Evolutionary conservation across 1,140 invertebrate species (phyloP), one percentile per base, ranked within the genome.

Genomic region (Drosophila insularis): DNA sequence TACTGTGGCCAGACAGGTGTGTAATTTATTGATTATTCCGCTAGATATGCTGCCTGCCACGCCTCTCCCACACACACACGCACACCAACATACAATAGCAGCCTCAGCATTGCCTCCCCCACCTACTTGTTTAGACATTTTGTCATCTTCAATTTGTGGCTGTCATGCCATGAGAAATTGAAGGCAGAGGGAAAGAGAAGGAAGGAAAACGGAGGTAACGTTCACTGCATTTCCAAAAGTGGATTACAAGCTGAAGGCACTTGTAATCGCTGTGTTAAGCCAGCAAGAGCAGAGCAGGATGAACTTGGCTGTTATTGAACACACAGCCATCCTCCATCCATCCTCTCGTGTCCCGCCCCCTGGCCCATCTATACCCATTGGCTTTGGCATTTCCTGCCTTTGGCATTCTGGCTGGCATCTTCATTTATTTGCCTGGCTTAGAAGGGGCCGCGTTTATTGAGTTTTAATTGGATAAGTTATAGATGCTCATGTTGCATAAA

Each of bases 71-170:
- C 69, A 64, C 60, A 40, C 61, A 21, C 54, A 61, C 27, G 17
- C 17, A 35, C 74, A 21, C 37, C 54, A 56, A 46, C 46, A 23
- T 62, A 60, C 53, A 32, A 2, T 6, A 19, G 43, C 5, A 27
- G 27, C 2, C 21, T 21, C 21, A 21, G 21, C 21, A 21, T 21
- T 2, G 21, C 27, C 27, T 27, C 27, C 14, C 64, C 79, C 70
- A 50, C 69, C 66, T 63, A 76, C 80, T 89, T 89, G 80, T 89
- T 89, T 89, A 89, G 85, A 89, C 85, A 90, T 89, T 89, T 89
- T 89, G 85, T 89, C 85, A 89, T 89, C 85, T 89, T 89, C 85
- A 89, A 89, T 89, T 89, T 89, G 86, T 81, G 85, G 81, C 84
- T 89, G 85, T 89, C 85, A 89, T 80, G 70, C 68, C 71, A 63